Conservation (phyloP, 2,888 invertebrate species). For the Eledona agricola region DNA sequence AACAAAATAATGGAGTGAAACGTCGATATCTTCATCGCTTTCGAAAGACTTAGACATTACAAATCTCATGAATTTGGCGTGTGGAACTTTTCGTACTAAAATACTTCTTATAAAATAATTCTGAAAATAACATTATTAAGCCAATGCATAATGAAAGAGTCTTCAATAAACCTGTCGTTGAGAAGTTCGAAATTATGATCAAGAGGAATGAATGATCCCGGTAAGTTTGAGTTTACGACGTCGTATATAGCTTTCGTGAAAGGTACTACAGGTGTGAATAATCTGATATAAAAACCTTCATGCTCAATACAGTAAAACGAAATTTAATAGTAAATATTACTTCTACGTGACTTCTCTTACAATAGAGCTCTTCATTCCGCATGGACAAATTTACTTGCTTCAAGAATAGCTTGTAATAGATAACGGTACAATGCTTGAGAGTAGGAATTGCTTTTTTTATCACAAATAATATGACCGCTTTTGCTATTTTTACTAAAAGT, state of each 20-base stretch:
- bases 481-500: too few species aligned
- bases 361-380: conserved; percentile 17
- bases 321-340: conserved; percentile 29
- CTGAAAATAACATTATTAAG: not conserved
- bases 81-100: conserved; percentile 29
- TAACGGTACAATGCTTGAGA: not conserved
- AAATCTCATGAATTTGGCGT: conserved; percentile 36
- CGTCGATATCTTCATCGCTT: conserved; percentile 28
- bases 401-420: not conserved
- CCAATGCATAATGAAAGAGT: not conserved
- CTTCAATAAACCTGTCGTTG: conserved; percentile 15
- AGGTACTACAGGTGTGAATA: conserved; percentile 34
- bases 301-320: conserved; percentile 28
- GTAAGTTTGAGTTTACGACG: conserved; percentile 25
- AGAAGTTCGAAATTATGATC: conserved; percentile 19
- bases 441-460: not conserved
- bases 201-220: conserved; percentile 12
- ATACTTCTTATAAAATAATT: conserved; percentile 23
- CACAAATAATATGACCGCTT: not conserved
- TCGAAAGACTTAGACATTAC: conserved; percentile 27
- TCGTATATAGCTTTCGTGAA: conserved; percentile 28
- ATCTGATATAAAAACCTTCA: conserved; percentile 29
- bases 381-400: conserved; percentile 7
- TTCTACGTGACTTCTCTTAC: conserved; percentile 28
- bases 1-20: conserved; percentile 35